phyloP scores from a whole-genome alignment of 2,797 vertebrate species.

The Falco novaeseelandiae region DNA sequence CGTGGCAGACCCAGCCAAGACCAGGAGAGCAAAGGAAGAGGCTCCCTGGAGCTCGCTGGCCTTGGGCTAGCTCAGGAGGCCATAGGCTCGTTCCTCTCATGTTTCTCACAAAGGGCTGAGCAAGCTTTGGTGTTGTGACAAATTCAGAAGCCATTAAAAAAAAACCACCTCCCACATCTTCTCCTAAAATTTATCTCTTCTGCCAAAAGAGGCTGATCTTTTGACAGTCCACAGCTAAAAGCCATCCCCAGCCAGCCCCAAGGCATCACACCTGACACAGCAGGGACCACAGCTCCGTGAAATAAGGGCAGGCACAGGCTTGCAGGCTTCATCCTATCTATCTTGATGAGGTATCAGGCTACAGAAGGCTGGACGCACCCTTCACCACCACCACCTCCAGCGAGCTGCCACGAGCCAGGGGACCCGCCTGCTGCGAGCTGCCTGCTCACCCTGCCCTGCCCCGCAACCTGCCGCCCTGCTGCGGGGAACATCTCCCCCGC shows the following conservation, averaged over 20 bases:
- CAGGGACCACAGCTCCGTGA: conserved; percentile 76
- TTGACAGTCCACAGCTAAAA: neutral
- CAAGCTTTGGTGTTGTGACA: neutral
- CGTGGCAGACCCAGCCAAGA: neutral
- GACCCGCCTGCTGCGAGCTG: neutral
- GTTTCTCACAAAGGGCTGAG: neutral
- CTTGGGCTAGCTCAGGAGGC: neutral
- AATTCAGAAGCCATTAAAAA: neutral
- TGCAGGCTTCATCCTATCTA: neutral
- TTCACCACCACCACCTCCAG: neutral
- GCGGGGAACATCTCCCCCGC: neutral
- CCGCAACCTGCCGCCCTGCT: no score
- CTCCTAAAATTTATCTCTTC: neutral
- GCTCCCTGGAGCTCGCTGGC: neutral
- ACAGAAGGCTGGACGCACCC: neutral
- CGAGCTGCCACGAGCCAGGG: neutral
- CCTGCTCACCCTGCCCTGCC: neutral
- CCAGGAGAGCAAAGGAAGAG: neutral
- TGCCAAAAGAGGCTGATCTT: neutral
- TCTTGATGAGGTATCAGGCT: rapidly evolving
- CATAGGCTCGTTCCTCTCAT: neutral
- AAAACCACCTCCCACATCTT: neutral
- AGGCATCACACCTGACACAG: neutral
- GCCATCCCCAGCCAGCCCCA: rapidly evolving
- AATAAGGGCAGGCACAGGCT: conserved; percentile 77